Evolutionary conservation across 1,140 invertebrate genomes (phyloP).

Genomic region (Brachionus sp.): DNA sequence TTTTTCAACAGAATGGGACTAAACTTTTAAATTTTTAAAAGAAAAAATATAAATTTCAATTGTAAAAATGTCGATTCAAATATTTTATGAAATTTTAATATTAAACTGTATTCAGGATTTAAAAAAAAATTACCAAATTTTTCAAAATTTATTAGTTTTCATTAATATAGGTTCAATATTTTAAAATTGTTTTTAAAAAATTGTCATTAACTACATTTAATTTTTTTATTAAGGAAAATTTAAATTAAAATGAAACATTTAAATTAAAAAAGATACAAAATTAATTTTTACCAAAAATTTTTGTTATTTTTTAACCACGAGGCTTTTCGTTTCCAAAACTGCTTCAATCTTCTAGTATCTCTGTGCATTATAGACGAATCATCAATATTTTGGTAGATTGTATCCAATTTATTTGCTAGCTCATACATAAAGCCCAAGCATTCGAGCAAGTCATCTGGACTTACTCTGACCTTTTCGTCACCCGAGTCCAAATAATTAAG

Average conservation of each 20-base stretch:
- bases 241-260: not conserved
- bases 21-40: too few species aligned
- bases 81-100: too few species aligned
- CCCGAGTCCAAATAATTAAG: not conserved
- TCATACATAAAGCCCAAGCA: not conserved
- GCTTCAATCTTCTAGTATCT: constrained; percentile 15
- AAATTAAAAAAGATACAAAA: not conserved
- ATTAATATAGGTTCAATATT: too few species aligned
- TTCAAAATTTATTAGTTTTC: not conserved
- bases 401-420: not conserved
- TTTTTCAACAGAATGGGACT: too few species aligned
- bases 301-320: not conserved
- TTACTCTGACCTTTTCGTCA: not conserved
- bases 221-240: not conserved
- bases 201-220: not conserved
- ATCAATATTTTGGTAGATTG: not conserved
- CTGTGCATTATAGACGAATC: not conserved
- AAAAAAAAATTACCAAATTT: too few species aligned
- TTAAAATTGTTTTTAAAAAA: not conserved
- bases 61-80: too few species aligned
- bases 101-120: too few species aligned
- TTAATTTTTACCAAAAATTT: constrained; percentile 22
- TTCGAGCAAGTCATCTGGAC: not conserved
- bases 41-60: too few species aligned
- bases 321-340: constrained; percentile 37